Percentiles rank a stretch among this genome's conserved stretches.
Conservation (phyloP, 2,113 vertebrate genomes). For the Danio rerio region GRCz12tu NC_133180.1:35960501-35961000, state of each 20-base stretch:
- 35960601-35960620: too few species aligned
- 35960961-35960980: not conserved
- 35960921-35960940: conserved; percentile 37
- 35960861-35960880: conserved; percentile 60
- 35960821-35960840: not conserved
- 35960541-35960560: too few species aligned
- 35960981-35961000: not conserved
- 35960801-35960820: conserved; percentile 17
- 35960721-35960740: not conserved
- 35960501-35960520: too few species aligned
- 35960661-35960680: too few species aligned
- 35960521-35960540: too few species aligned
- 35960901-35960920: not conserved
- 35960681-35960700: too few species aligned
- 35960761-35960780: conserved; percentile 8
- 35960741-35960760: conserved; percentile 16
- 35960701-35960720: not conserved
- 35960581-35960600: too few species aligned
- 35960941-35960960: conserved; percentile 57
- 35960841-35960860: conserved; percentile 60
- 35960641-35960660: too few species aligned
- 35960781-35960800: not conserved
- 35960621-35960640: too few species aligned
- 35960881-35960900: conserved; percentile 48
- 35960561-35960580: too few species aligned